phyloP scores from a whole-genome alignment of 2,113 vertebrate species.

The Gasterosteus nipponicus region DNA sequence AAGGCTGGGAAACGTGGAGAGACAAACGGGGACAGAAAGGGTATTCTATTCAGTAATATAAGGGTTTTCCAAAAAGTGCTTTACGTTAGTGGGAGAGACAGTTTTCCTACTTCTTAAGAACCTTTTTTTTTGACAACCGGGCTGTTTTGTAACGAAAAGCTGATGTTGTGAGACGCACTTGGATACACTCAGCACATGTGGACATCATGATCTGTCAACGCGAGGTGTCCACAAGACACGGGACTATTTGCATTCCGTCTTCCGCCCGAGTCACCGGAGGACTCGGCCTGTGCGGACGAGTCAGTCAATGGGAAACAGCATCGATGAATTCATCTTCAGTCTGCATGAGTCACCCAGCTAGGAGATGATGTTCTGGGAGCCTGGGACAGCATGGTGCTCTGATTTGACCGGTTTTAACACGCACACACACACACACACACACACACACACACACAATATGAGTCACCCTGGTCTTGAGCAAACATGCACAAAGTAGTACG shows the following conservation, averaged over 20 bases:
- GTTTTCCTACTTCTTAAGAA: background rate
- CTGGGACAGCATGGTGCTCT: constrained; percentile 63
- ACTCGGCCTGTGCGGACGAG: background rate
- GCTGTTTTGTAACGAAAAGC: background rate
- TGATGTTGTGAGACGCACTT: background rate
- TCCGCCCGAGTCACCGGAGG: constrained; percentile 13
- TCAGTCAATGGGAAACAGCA: constrained; percentile 44
- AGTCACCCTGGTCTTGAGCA: constrained; percentile 57
- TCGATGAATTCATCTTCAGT: constrained; percentile 45
- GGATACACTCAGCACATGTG: background rate
- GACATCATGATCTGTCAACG: background rate
- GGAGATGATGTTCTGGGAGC: constrained; percentile 65
- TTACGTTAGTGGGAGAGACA: background rate
- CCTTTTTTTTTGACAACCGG: background rate
- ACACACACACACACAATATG: constrained; percentile 51
- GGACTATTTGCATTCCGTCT: background rate
- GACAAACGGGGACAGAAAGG: background rate
- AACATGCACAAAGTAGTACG: constrained; percentile 40
- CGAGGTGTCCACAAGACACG: background rate
- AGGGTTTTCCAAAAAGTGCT: background rate
- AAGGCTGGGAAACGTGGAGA: constrained; percentile 81
- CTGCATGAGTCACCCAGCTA: constrained; percentile 64
- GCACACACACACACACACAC: constrained; percentile 22
- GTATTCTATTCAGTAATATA: background rate
- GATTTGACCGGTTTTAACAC: constrained; percentile 47